phyloP scores from a whole-genome alignment of 1,140 invertebrate species.

The Globodera ellingtonae region DNA sequence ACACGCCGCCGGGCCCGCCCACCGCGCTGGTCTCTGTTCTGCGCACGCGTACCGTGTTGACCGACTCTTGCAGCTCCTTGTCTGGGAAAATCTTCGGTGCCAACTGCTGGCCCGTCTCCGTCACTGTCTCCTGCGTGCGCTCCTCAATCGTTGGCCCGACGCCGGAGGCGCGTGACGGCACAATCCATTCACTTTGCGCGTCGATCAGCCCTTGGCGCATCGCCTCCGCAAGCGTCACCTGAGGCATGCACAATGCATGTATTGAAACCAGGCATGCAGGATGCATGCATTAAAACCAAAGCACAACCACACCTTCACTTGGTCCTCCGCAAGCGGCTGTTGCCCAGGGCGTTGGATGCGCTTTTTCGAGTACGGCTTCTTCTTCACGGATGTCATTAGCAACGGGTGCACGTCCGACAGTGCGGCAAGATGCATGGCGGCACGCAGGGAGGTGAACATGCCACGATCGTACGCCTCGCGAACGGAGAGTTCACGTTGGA shows the following conservation, averaged over 20 bases:
- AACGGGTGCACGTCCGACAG: constrained; percentile 63
- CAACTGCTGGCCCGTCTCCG: constrained; percentile 69
- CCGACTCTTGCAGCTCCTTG: constrained; percentile 56
- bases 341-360: constrained; percentile 70
- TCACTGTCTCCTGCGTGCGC: constrained; percentile 74
- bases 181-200: constrained; percentile 68
- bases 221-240: constrained; percentile 75
- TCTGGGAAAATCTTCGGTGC: constrained; percentile 64
- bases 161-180: constrained; percentile 70
- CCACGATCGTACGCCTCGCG: constrained; percentile 82
- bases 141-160: constrained; percentile 69
- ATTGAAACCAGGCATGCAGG: no score
- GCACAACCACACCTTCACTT: constrained; percentile 67
- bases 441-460: constrained; percentile 82
- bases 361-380: constrained; percentile 76
- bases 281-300: no score
- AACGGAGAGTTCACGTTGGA: constrained; percentile 77
- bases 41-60: constrained; percentile 61
- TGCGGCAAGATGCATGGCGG: constrained; percentile 72
- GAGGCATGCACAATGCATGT: not conserved
- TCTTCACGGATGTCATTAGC: constrained; percentile 67
- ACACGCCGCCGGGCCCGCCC: constrained; percentile 63
- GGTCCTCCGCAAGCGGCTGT: constrained; percentile 75
- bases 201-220: constrained; percentile 79
- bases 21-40: constrained; percentile 63